A percentile compares a stretch with the other conserved stretches of the same genome.
Evolutionary conservation across 1,140 invertebrate species (phyloP).

Genomic region (Drosophila pruinosa): DNA sequence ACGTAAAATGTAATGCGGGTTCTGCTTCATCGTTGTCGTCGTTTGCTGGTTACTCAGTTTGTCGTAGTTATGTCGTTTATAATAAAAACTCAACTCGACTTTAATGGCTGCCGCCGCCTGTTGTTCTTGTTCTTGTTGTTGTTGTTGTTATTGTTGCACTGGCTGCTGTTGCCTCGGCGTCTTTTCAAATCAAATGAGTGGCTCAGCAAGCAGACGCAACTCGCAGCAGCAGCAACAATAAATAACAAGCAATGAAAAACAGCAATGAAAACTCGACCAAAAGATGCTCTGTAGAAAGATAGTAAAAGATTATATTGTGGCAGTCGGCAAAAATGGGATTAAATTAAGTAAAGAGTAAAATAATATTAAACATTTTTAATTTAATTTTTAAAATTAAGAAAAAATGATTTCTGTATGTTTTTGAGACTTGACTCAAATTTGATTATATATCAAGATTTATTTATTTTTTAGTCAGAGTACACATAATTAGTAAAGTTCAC

Average conservation of each 20-base stretch:
- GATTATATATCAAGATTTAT: too few relatives aligned
- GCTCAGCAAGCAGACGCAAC: conserved; percentile 34
- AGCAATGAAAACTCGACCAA: background rate
- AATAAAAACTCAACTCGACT: conserved; percentile 78
- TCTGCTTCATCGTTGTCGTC: conserved; percentile 33
- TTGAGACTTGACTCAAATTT: too few relatives aligned
- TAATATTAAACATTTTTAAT: background rate
- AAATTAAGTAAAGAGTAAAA: background rate
- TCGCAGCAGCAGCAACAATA: conserved; percentile 37
- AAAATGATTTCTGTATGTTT: too few relatives aligned
- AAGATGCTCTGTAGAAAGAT: conserved; percentile 1
- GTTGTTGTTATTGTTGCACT: background rate
- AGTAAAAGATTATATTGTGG: background rate
- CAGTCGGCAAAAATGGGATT: too few relatives aligned
- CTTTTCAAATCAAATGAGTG: conserved; percentile 78
- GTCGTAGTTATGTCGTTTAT: conserved; percentile 81
- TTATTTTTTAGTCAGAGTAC: too few relatives aligned
- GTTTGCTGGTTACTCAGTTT: conserved; percentile 70
- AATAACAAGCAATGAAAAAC: conserved; percentile 20
- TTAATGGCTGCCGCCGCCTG: conserved; percentile 65
- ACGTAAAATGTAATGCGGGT: conserved; percentile 65
- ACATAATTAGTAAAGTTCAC: background rate
- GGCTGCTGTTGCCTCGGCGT: conserved; percentile 49
- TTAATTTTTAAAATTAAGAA: too few relatives aligned
- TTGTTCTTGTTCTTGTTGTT: conserved; percentile 24